Conservation (phyloP, 2,113 vertebrate species). For the Pelecanoides urinatrix region DNA sequence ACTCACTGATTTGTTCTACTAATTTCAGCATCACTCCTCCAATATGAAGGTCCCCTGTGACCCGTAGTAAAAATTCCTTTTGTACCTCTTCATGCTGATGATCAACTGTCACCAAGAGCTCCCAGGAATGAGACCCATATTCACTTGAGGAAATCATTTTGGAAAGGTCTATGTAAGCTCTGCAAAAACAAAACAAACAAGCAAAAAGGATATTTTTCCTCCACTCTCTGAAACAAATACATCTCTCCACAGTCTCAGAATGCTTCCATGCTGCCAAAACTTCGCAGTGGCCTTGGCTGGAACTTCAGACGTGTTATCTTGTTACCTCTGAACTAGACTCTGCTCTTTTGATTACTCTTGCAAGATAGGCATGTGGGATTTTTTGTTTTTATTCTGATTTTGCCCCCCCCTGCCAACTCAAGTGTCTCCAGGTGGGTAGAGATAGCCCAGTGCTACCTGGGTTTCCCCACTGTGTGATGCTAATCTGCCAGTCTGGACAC, state of each 20-base stretch:
- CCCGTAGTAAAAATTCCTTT: conserved; percentile 73
- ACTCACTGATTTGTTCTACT: conserved; percentile 94
- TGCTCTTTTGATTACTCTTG: not conserved
- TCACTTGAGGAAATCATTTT: conserved; percentile 80
- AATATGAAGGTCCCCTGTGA: conserved; percentile 90
- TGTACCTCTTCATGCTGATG: conserved; percentile 69
- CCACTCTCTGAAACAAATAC: not conserved
- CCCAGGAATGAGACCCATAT: conserved; percentile 85
- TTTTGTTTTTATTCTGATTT: not conserved
- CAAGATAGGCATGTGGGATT: not conserved
- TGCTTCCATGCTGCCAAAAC: not conserved
- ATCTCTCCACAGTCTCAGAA: not conserved
- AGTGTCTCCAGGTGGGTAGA: not conserved
- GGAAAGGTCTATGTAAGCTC: not conserved
- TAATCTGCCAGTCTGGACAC: not conserved
- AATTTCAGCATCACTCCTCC: conserved; percentile 96
- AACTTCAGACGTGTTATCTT: not conserved
- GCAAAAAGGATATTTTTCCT: not conserved
- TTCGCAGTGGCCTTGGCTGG: not conserved
- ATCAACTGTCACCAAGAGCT: conserved; percentile 84
- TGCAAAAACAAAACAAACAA: not conserved
- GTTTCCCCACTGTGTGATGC: not conserved
- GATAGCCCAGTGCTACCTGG: not conserved
- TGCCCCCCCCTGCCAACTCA: not conserved
- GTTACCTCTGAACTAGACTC: conserved; percentile 1